These are phyloP conservation scores for Ruditapes philippinarum DNA, from an alignment of 1,140 invertebrate species.

Conservation along the genomic window DNA sequence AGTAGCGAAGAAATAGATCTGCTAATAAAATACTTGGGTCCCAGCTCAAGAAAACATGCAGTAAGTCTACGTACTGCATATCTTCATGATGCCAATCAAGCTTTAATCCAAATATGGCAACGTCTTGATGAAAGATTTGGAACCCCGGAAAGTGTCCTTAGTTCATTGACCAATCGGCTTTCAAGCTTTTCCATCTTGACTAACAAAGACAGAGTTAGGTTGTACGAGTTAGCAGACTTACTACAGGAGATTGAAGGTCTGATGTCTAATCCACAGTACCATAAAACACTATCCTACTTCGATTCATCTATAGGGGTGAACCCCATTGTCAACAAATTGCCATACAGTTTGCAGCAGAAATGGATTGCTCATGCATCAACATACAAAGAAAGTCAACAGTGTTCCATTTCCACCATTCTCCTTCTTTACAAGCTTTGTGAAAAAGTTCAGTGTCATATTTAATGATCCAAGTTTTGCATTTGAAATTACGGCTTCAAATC, in stretches of 20 bases:
- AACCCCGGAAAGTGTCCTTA: conserved; percentile 43
- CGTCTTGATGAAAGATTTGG: conserved; percentile 64
- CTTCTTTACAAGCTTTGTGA: conserved; percentile 42
- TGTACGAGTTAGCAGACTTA: conserved; percentile 55
- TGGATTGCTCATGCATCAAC: conserved; percentile 60
- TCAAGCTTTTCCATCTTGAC: conserved; percentile 4
- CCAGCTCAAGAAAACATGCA: conserved; percentile 21
- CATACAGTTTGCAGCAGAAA: conserved; percentile 64
- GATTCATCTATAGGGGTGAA: conserved; percentile 65
- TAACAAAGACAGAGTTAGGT: conserved; percentile 19
- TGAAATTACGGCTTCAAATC: not conserved
- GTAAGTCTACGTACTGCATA: not conserved
- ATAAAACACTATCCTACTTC: conserved; percentile 58
- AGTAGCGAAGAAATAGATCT: conserved; percentile 33
- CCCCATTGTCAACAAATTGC: conserved; percentile 68
- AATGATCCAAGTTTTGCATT: conserved; percentile 63
- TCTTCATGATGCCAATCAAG: not conserved
- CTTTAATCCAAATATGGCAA: conserved; percentile 43
- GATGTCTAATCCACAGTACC: conserved; percentile 30
- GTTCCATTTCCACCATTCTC: conserved; percentile 62
- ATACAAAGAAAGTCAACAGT: conserved; percentile 56
- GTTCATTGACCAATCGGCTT: conserved; percentile 43
- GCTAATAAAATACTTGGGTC: conserved; percentile 33
- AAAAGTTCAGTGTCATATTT: conserved; percentile 39
- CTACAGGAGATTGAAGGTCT: conserved; percentile 49